Base-by-base conservation (phyloP, 2,113 vertebrate species). In the Fregata magnificens region DNA sequence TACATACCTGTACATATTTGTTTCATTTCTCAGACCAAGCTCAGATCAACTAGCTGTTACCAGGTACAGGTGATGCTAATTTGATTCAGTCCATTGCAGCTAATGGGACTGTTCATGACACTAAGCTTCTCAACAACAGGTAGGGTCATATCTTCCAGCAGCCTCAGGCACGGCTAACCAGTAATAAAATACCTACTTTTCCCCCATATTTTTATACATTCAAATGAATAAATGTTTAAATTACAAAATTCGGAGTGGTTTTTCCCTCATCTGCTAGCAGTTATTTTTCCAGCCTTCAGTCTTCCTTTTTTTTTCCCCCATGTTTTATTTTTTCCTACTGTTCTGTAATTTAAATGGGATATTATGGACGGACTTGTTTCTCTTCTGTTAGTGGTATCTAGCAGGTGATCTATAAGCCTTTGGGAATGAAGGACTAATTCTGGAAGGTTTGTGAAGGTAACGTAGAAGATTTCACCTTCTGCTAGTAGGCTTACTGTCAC, bases 291-390 rank as follows among this genome's bases (percentile, higher is more conserved):
- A 62, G 42, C 8, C 2, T 29, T 82, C 16, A 47, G 7, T 44
- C 25, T 90, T 71, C 11, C 2, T 53, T 52, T 1, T n/a, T n/a
- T 3, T 24, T 14, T 3, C 1, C 11, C 1, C 4, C 6, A 6
- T 10, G 16, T 82, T 79, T 56, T 66, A 22, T 25, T 56, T 65
- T 67, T 74, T 9, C 11, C 32, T 5, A 28, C 21, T 42, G 1
- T 1, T 73, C 22, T 81, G 7, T 66, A 49, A 80, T 56, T 67
- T 55, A 67, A 69, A 77, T 20, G 3, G 19, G 16, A 22, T n/a
- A 50, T 50, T 71, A 24, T 9, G 15, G 12, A 9, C 1, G 0
- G 10, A 53, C 5, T 55, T 71, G 9, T 10, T 82, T 71, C 16
- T 65, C 2, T 63, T 76, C 31, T 80, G 2, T 61, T 59, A 47